phyloP scores from a whole-genome alignment of 2,888 invertebrate species.

The Acrocyrtus sp. region DNA sequence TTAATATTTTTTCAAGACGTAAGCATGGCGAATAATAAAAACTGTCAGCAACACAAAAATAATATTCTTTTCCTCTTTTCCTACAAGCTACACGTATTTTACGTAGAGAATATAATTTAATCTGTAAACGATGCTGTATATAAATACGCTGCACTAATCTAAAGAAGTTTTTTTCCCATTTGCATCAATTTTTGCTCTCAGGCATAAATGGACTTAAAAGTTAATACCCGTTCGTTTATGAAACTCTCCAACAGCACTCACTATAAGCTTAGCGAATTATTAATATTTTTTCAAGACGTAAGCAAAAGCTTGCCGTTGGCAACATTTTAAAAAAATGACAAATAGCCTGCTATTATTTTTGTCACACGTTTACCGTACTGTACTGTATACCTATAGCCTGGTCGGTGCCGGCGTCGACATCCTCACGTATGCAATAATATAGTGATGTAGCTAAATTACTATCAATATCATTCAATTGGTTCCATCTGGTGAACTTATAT shows the following conservation, averaged over 20 bases:
- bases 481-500: not conserved
- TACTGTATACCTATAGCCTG: not conserved
- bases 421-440: not conserved
- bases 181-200: slow-evolving; percentile 1
- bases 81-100: slow-evolving; percentile 4
- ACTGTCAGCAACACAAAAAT: slow-evolving; percentile 19
- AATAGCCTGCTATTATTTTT: slow-evolving; percentile 34
- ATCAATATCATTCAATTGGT: slow-evolving; percentile 24
- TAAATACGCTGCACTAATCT: slow-evolving; percentile 8
- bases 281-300: not conserved
- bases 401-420: slow-evolving; percentile 24
- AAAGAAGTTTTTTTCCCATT: slow-evolving; percentile 5
- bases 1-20: not conserved
- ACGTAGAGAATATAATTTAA: no score
- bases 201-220: slow-evolving; percentile 16
- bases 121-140: no score
- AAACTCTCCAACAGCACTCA: slow-evolving; percentile 13
- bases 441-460: not conserved
- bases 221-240: slow-evolving; percentile 46
- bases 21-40: slow-evolving; percentile 11
- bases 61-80: slow-evolving; percentile 26
- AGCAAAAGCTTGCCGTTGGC: not conserved
- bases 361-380: not conserved
- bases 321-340: no score
- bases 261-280: no score